phyloP scores from a whole-genome alignment of 2,888 invertebrate genomes.

The Idaea aversata region DNA sequence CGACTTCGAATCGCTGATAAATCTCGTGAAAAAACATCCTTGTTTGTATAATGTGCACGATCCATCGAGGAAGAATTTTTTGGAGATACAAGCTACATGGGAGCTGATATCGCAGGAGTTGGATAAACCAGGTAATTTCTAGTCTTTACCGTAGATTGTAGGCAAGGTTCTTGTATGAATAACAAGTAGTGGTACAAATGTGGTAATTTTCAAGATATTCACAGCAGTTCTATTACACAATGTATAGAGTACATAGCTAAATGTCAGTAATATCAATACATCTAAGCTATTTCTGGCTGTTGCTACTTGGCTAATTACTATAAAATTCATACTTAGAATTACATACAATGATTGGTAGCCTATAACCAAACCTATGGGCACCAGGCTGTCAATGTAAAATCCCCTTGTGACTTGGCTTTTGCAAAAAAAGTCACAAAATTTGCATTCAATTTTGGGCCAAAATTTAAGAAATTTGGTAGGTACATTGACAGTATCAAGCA shows the following conservation, averaged over 20 bases:
- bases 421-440: too few relatives aligned
- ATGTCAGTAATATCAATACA: neutral
- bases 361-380: neutral
- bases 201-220: too few relatives aligned
- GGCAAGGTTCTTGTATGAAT: neutral
- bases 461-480: too few relatives aligned
- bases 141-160: neutral
- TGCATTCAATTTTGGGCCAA: too few relatives aligned
- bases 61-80: slow-evolving; percentile 66
- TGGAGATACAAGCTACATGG: slow-evolving; percentile 68
- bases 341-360: too few relatives aligned
- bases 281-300: neutral
- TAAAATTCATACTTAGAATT: neutral
- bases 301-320: neutral
- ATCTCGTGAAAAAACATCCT: slow-evolving; percentile 65
- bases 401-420: too few relatives aligned
- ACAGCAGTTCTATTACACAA: too few relatives aligned
- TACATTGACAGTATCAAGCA: too few relatives aligned
- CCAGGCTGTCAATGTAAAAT: too few relatives aligned
- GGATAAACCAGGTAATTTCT: slow-evolving; percentile 59
- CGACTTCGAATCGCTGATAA: slow-evolving; percentile 65
- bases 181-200: too few relatives aligned
- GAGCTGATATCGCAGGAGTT: slow-evolving; percentile 64
- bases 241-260: neutral
- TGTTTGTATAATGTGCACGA: slow-evolving; percentile 62